Conservation (phyloP, 2,888 invertebrate species). For the Lycophotia porphyrea region DNA sequence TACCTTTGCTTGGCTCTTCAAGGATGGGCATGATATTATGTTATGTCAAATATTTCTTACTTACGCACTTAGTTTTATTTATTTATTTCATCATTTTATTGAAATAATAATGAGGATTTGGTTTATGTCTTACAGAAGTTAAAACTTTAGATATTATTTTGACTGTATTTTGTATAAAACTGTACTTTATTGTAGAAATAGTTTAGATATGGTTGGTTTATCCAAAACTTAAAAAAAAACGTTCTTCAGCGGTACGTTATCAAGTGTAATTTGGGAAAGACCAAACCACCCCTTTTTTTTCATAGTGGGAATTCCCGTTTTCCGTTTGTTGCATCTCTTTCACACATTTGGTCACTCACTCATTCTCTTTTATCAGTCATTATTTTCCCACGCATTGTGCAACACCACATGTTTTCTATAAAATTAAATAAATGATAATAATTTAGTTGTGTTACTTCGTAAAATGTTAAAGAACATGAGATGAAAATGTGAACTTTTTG, state of each 20-base stretch:
- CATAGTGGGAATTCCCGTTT: constrained; percentile 9
- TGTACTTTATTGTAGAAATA: not conserved
- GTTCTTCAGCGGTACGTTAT: not conserved
- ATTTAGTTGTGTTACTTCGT: not conserved
- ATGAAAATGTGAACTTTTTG: not conserved
- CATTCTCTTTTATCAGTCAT: not conserved
- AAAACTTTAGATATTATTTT: not conserved
- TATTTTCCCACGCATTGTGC: not conserved
- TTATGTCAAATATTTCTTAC: not conserved
- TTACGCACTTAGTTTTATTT: not conserved
- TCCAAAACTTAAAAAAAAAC: not conserved
- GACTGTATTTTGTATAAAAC: not conserved
- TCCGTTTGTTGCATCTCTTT: constrained; percentile 6
- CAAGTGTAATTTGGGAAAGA: not conserved
- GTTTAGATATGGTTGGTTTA: not conserved
- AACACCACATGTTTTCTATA: not conserved
- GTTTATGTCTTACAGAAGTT: not conserved
- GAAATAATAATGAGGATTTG: no score
- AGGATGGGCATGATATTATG: not conserved
- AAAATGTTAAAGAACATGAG: not conserved
- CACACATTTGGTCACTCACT: not conserved
- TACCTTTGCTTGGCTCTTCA: not conserved
- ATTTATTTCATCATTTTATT: no score
- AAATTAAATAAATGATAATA: no score
- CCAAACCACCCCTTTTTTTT: constrained; percentile 8